Conservation (phyloP, 1,140 invertebrate species). For the Phocides pigmalion region DNA sequence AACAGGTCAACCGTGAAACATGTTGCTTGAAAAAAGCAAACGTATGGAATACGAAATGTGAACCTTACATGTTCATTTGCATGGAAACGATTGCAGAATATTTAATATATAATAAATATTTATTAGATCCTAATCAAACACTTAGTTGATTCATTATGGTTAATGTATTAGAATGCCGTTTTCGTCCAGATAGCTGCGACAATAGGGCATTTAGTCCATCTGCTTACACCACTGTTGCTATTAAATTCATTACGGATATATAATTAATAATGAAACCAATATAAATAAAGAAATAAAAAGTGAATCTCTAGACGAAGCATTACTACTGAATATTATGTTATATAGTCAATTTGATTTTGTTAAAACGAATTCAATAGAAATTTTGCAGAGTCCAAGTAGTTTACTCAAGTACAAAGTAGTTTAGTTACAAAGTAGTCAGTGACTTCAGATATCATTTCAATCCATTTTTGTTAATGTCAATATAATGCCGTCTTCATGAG, state of each 20-base stretch:
- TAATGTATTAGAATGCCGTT: slow-evolving; percentile 15
- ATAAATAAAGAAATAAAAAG: too few relatives aligned
- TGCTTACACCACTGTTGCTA: neutral
- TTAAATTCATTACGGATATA: neutral
- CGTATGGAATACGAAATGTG: slow-evolving; percentile 11
- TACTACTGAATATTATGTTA: too few relatives aligned
- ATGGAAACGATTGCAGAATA: slow-evolving; percentile 20
- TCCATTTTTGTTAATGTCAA: too few relatives aligned
- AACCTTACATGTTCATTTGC: slow-evolving; percentile 4
- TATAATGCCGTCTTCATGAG: too few relatives aligned
- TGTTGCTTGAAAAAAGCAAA: slow-evolving; percentile 20
- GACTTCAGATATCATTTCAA: too few relatives aligned
- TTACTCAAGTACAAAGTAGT: too few relatives aligned
- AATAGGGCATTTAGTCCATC: neutral
- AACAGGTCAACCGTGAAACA: slow-evolving; percentile 22
- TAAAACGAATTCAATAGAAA: too few relatives aligned
- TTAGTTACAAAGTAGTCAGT: too few relatives aligned
- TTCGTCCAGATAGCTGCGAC: neutral
- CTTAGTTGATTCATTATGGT: slow-evolving; percentile 11
- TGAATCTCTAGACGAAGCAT: too few relatives aligned
- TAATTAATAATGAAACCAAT: too few relatives aligned
- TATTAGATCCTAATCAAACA: slow-evolving; percentile 1
- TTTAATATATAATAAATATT: slow-evolving; percentile 10
- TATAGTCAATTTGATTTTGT: too few relatives aligned
- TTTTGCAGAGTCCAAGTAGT: too few relatives aligned